Evolutionary conservation across 2,888 invertebrate species (phyloP).

Genomic region (Noctua janthina): DNA sequence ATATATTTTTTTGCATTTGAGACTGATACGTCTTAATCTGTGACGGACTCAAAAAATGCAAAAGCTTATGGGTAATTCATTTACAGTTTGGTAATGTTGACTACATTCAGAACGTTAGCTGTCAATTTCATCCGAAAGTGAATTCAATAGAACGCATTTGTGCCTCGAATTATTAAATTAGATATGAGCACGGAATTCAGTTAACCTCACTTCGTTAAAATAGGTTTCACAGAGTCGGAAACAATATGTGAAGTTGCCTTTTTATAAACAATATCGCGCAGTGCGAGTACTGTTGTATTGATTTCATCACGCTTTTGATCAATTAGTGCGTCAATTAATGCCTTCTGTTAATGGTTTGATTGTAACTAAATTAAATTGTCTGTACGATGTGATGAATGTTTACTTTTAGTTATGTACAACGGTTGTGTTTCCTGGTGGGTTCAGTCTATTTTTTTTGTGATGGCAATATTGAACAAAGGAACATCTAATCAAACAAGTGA

Average conservation of each 20-base stretch:
- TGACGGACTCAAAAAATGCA: conserved; percentile 31
- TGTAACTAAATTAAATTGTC: not conserved
- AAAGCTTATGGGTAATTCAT: conserved; percentile 58
- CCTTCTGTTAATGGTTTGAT: conserved; percentile 5
- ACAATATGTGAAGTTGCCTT: conserved; percentile 4
- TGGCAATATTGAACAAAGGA: not conserved
- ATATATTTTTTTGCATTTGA: conserved; percentile 34
- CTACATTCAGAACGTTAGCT: conserved; percentile 11
- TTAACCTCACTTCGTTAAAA: conserved; percentile 29
- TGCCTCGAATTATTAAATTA: conserved; percentile 17
- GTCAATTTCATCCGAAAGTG: conserved; percentile 11
- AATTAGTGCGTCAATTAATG: conserved; percentile 25
- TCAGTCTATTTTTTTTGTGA: not conserved
- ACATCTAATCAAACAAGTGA: not conserved
- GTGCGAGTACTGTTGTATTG: conserved; percentile 1
- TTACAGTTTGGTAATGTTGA: conserved; percentile 61
- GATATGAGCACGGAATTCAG: conserved; percentile 11
- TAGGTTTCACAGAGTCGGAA: conserved; percentile 5
- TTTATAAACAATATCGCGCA: conserved; percentile 10
- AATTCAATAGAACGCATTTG: conserved; percentile 15
- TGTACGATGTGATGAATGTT: not conserved
- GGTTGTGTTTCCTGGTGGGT: not conserved
- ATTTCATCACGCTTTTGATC: conserved; percentile 24
- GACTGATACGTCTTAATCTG: conserved; percentile 30
- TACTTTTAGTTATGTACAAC: not conserved